phyloP scores from a whole-genome alignment of 1,140 invertebrate genomes.

The Cephus cinctus region DNA sequence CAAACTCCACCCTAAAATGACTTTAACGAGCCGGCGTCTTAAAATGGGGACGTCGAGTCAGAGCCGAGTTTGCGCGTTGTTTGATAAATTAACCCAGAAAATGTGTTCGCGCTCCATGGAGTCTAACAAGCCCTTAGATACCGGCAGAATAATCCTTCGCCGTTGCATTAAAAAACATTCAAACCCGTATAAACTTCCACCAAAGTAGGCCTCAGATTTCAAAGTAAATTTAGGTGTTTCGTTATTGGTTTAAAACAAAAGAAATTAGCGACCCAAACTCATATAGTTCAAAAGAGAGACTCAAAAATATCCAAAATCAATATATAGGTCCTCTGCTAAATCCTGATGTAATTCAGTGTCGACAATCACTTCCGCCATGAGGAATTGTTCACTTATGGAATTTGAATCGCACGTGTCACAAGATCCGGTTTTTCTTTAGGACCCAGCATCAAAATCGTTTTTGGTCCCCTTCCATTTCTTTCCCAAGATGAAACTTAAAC shows the following conservation, averaged over 20 bases:
- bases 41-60: constrained; percentile 36
- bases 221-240: too few relatives aligned
- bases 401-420: constrained; percentile 29
- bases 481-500: constrained; percentile 43
- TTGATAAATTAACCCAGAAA: constrained; percentile 47
- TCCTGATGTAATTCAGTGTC: too few relatives aligned
- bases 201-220: too few relatives aligned
- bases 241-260: too few relatives aligned
- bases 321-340: too few relatives aligned
- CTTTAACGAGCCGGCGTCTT: constrained; percentile 42
- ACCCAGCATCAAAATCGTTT: background rate
- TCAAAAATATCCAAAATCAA: too few relatives aligned
- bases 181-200: too few relatives aligned
- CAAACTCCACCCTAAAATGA: constrained; percentile 35
- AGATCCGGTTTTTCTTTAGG: background rate
- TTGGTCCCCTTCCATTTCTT: constrained; percentile 4
- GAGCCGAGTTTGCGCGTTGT: constrained; percentile 36
- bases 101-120: constrained; percentile 20
- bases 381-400: constrained; percentile 40
- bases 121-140: too few relatives aligned
- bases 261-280: too few relatives aligned
- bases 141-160: too few relatives aligned
- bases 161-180: too few relatives aligned
- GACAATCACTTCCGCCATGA: constrained; percentile 1
- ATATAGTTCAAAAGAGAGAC: too few relatives aligned